Conservation (phyloP, 2,888 invertebrate species). For the Drosophila putrida region DNA sequence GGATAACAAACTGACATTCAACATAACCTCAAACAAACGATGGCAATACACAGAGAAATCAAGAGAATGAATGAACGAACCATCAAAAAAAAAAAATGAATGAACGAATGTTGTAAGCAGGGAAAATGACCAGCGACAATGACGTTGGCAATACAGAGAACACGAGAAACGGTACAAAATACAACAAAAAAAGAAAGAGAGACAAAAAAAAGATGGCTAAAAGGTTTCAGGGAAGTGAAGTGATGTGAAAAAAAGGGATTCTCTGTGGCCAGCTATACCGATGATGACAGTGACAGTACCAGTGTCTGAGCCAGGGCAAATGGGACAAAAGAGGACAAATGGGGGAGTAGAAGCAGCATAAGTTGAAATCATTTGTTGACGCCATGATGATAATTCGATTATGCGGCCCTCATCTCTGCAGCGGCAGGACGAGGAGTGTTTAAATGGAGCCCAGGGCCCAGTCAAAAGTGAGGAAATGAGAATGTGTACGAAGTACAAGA, state of each 20-base stretch:
- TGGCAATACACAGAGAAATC: slow-evolving; percentile 49
- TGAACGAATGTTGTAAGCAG: slow-evolving; percentile 52
- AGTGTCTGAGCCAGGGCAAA: slow-evolving; percentile 11
- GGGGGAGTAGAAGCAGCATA: slow-evolving; percentile 52
- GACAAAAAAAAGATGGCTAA: slow-evolving; percentile 46
- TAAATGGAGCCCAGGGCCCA: slow-evolving; percentile 46
- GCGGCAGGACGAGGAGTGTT: slow-evolving; percentile 31
- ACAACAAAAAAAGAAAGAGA: slow-evolving; percentile 19
- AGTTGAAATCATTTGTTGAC: slow-evolving; percentile 82
- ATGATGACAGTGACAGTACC: slow-evolving; percentile 53
- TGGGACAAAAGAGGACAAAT: slow-evolving; percentile 25
- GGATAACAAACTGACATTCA: slow-evolving; percentile 83
- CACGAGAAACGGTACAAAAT: slow-evolving; percentile 21
- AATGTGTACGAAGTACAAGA: slow-evolving; percentile 6
- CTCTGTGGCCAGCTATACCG: slow-evolving; percentile 48
- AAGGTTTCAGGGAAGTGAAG: slow-evolving; percentile 49
- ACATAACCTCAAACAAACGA: slow-evolving; percentile 82
- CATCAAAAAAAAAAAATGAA: slow-evolving; percentile 13
- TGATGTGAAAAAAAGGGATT: slow-evolving; percentile 68
- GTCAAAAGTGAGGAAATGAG: slow-evolving; percentile 32
- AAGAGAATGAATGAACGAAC: slow-evolving; percentile 27
- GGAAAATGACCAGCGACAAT: slow-evolving; percentile 77
- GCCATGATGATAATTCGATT: slow-evolving; percentile 85
- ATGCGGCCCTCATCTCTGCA: slow-evolving; percentile 63
- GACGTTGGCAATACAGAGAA: slow-evolving; percentile 61